A percentile compares a stretch with the other conserved stretches of the same genome.
phyloP scores from a whole-genome alignment of 2,113 vertebrate genomes.

The Vulpes vulpes region DNA sequence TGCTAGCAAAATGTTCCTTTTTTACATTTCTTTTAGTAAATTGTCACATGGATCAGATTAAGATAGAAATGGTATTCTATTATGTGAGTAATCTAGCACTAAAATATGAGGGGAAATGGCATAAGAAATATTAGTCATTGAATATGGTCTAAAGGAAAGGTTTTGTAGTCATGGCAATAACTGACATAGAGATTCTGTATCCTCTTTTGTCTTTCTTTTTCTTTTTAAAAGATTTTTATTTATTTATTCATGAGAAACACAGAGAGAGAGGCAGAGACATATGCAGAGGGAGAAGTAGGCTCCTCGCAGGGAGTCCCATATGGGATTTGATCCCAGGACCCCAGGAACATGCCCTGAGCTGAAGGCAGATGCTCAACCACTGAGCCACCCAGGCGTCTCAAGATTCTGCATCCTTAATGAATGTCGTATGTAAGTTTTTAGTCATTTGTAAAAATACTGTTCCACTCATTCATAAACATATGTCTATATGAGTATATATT shows the following conservation, averaged over 20 bases:
- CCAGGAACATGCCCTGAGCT: too few relatives aligned
- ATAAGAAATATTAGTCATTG: conserved; percentile 34
- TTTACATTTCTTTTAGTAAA: conserved; percentile 50
- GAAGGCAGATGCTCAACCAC: too few relatives aligned
- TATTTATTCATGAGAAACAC: too few relatives aligned
- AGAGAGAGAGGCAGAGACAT: too few relatives aligned
- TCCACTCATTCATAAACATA: not conserved
- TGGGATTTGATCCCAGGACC: too few relatives aligned
- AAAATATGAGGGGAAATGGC: not conserved
- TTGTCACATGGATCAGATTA: conserved; percentile 18
- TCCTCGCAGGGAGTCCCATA: too few relatives aligned
- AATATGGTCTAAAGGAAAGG: not conserved
- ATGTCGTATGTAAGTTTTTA: not conserved
- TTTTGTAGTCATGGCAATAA: conserved; percentile 23
- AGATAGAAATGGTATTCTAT: conserved; percentile 44
- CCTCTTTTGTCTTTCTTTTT: too few relatives aligned
- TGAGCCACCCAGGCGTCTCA: too few relatives aligned
- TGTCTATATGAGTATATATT: not conserved
- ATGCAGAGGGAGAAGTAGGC: too few relatives aligned
- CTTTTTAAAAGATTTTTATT: too few relatives aligned
- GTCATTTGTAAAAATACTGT: conserved; percentile 4
- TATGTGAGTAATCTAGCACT: conserved; percentile 5
- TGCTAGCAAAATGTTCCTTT: conserved; percentile 42
- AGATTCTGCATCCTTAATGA: conserved; percentile 3
- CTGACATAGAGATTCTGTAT: not conserved